A percentile compares a stretch with the other conserved stretches of the same genome.
These are phyloP conservation scores for Cebus imitator DNA, from an alignment of 2,113 vertebrate genomes.

Conservation along the genomic window DNA sequence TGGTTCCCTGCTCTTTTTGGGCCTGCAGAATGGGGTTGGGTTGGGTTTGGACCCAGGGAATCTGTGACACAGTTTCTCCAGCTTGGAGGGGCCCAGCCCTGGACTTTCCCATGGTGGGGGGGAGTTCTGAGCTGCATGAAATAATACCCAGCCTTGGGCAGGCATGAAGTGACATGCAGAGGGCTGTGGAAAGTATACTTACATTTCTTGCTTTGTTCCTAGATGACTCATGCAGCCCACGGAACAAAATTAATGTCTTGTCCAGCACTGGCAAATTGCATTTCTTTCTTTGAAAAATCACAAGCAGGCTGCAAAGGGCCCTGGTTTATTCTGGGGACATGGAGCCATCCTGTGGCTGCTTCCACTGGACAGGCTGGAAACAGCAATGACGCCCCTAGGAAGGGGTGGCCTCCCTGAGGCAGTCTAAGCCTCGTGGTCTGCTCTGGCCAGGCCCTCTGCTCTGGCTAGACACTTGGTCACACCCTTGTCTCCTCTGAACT, in stretches of 20 bases:
- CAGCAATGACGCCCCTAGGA: neutral
- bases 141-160: neutral
- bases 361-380: neutral
- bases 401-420: neutral
- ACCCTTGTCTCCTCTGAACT: neutral
- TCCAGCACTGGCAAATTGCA: neutral
- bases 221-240: constrained; percentile 51
- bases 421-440: neutral
- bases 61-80: neutral
- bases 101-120: neutral
- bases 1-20: neutral
- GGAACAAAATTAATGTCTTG: constrained; percentile 48
- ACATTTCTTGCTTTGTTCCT: constrained; percentile 37
- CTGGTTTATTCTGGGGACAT: constrained; percentile 50
- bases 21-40: neutral
- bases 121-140: neutral
- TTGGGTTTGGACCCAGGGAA: neutral
- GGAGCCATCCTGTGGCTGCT: constrained; percentile 67
- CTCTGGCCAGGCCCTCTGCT: neutral
- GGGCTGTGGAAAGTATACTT: neutral
- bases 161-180: neutral
- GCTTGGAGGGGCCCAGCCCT: neutral
- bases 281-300: constrained; percentile 22
- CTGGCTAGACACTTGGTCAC: neutral
- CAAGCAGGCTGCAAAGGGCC: neutral